Evolutionary conservation across 2,888 invertebrate species (phyloP).

Genomic region (Drepanosiphum platanoidis): DNA sequence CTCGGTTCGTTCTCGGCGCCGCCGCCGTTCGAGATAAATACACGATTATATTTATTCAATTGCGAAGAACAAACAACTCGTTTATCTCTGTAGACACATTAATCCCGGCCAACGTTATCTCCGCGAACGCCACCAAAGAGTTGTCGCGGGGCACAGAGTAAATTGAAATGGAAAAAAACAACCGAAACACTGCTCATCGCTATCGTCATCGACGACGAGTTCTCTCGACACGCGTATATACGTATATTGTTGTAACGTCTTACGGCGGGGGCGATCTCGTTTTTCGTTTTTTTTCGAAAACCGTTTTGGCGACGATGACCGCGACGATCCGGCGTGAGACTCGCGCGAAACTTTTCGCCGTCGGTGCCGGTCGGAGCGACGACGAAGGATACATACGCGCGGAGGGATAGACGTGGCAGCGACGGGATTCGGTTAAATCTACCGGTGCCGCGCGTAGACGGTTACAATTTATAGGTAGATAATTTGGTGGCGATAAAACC

Average conservation of each 20-base stretch:
- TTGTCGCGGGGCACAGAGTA: conserved; percentile 21
- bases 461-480: conserved; percentile 49
- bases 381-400: conserved; percentile 34
- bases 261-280: not conserved
- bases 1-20: not conserved
- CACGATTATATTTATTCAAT: conserved; percentile 59
- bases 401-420: not conserved
- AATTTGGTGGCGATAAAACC: conserved; percentile 43
- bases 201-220: not conserved
- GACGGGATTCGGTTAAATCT: conserved; percentile 19
- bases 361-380: not conserved
- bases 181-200: not conserved
- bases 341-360: not conserved
- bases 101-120: conserved; percentile 55
- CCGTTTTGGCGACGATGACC: too few species aligned
- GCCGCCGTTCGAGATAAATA: conserved; percentile 47
- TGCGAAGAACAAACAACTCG: conserved; percentile 56
- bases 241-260: not conserved
- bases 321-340: not conserved
- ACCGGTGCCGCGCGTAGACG: too few species aligned
- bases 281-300: not conserved
- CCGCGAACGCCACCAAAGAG: not conserved
- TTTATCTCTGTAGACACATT: conserved; percentile 52
- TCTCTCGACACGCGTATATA: not conserved
- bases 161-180: conserved; percentile 30